Evolutionary conservation across 2,888 invertebrate genomes (phyloP), one percentile per base, ranked within the genome.

Genomic region (Tridacna crocea): DNA sequence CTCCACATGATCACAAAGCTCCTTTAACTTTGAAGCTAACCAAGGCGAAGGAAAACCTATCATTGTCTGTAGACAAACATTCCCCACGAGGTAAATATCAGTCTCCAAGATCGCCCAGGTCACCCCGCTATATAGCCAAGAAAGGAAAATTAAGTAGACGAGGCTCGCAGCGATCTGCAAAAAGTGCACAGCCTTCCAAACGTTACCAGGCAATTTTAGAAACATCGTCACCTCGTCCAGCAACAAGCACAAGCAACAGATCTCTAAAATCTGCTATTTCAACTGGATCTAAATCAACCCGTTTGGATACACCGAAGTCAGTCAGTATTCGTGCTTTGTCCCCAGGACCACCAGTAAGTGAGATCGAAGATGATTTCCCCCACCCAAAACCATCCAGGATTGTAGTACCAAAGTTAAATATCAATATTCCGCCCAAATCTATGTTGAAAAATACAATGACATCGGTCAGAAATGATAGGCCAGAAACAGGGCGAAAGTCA

Each of bases 311-410:
- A 24, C 51, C 70, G 0, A 48, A 51, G 10, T 70, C 78, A 0
- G 61, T 75, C 47, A 75, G 51, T 22, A 75, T 75, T 22, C n/a
- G 60, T 17, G 58, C 65, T 24, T 73, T 58, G 2, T 66, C 77
- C 26, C 66, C 73, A 60, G 63, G 77, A n/a, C n/a, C 51, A 0
- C 58, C 46, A 19, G 24, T 48, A 51, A 15, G 24, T 13, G 26
- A 24, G 48, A 26, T 15, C 13, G 48, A 47, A 4, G 79, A 83
- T n/a, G 80, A 75, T 17, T 46, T 66, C 27, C 65, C 74, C 19
- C 83, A 83, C 55, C 83, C 83, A 0, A 79, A 77, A 46, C 83
- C 83, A 19, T 83, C 83, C 24, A 68, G 80, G 48, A 65, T 68
- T 47, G n/a, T 83, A 17, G 72, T 83, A n/a, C 77, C 79, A 0